Conservation (phyloP, 2,888 invertebrate genomes). For the Amaurobius ferox region DNA sequence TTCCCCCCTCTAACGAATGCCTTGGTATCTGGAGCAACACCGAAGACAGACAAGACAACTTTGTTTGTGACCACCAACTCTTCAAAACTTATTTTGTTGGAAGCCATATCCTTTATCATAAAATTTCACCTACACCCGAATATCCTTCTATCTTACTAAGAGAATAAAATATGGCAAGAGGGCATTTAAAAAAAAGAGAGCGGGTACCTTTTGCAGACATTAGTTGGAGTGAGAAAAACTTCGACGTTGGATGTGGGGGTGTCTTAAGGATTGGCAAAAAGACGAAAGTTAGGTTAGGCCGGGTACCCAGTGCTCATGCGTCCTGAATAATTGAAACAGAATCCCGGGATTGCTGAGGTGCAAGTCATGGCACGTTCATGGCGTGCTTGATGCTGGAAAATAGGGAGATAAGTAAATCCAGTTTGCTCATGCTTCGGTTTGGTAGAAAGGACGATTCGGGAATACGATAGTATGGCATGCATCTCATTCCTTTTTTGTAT, state of each 20-base stretch:
- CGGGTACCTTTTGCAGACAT: slow-evolving; percentile 29
- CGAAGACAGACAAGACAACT: too few relatives aligned
- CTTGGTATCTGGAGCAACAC: too few relatives aligned
- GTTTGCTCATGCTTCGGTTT: slow-evolving; percentile 66
- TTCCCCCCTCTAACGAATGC: too few relatives aligned
- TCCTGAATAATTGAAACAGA: slow-evolving; percentile 71
- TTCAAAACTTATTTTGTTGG: too few relatives aligned
- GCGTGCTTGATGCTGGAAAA: slow-evolving; percentile 65
- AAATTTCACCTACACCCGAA: neutral
- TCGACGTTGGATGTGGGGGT: slow-evolving; percentile 17
- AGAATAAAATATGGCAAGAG: slow-evolving; percentile 47
- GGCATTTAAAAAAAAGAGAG: neutral
- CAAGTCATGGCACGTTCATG: slow-evolving; percentile 64
- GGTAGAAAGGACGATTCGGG: slow-evolving; percentile 53
- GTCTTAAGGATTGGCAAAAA: slow-evolving; percentile 17
- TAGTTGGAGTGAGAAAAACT: slow-evolving; percentile 57
- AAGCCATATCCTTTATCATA: neutral
- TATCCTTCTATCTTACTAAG: slow-evolving; percentile 15
- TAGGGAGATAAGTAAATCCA: slow-evolving; percentile 71
- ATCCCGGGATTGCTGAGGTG: slow-evolving; percentile 66
- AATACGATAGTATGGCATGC: slow-evolving; percentile 61
- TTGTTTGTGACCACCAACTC: too few relatives aligned
- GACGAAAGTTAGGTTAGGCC: slow-evolving; percentile 12
- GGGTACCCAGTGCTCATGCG: slow-evolving; percentile 49
- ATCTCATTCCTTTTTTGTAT: slow-evolving; percentile 33